Percentiles rank a stretch among this genome's conserved stretches.
Conservation (phyloP, 2,113 vertebrate species). For the Salvelinus fontinalis region DNA sequence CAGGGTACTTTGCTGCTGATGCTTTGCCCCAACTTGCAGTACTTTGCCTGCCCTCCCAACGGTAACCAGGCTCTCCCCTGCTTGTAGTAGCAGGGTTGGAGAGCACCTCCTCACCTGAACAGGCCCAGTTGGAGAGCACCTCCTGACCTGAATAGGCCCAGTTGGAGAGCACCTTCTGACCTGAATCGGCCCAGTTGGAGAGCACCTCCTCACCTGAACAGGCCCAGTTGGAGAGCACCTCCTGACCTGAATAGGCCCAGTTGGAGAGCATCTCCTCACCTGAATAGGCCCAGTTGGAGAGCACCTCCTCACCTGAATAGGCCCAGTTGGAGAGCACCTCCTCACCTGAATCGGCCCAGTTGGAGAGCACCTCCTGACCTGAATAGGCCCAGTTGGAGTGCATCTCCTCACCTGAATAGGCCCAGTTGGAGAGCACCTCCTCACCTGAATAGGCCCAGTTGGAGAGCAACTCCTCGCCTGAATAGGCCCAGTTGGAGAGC, state of each 20-base stretch:
- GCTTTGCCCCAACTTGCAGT: not conserved
- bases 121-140: not conserved
- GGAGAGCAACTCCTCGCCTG: no score
- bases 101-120: constrained; percentile 10
- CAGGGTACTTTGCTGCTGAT: not conserved
- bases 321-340: not conserved
- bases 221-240: not conserved
- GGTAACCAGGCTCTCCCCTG: not conserved
- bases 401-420: constrained; percentile 11
- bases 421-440: not conserved
- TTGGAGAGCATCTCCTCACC: not conserved
- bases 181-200: constrained; percentile 2
- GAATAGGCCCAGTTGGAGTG: not conserved
- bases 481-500: no score
- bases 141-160: constrained; percentile 13
- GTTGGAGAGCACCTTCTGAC: not conserved
- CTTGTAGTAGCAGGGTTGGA: not conserved
- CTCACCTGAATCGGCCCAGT: constrained; percentile 14
- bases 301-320: not conserved
- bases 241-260: constrained; percentile 10
- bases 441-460: not conserved
- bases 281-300: constrained; percentile 4
- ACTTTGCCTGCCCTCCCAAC: not conserved
- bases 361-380: constrained; percentile 1
- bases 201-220: constrained; percentile 6